These are phyloP conservation scores for Manis crassicaudata DNA, from an alignment of 2,797 vertebrate species.

Conservation along the genomic window DNA sequence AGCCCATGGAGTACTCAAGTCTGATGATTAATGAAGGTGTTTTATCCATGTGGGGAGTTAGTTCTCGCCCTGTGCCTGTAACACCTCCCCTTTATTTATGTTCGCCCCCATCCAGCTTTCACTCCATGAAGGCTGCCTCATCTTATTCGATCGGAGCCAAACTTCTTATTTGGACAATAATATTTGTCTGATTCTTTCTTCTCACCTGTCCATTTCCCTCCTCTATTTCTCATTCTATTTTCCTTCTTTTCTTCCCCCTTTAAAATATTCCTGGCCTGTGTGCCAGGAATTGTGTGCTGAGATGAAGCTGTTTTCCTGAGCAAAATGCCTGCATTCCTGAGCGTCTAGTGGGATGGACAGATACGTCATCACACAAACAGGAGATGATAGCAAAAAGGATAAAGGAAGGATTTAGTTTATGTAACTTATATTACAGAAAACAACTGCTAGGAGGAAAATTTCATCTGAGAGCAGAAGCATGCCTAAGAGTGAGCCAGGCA, in stretches of 20 bases:
- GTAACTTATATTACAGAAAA: neutral
- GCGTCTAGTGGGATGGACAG: too few species aligned
- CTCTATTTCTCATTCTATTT: neutral
- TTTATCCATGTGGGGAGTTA: neutral
- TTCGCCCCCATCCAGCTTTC: too few species aligned
- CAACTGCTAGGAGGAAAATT: accelerated
- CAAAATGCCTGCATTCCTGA: neutral
- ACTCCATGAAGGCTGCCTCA: too few species aligned
- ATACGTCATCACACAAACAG: accelerated
- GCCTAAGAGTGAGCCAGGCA: accelerated
- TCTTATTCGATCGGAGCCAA: neutral
- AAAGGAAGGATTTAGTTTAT: neutral
- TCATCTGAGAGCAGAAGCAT: neutral
- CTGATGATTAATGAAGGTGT: neutral
- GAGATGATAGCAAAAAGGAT: neutral
- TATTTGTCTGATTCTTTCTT: neutral
- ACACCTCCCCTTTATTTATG: neutral
- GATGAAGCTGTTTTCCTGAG: too few species aligned
- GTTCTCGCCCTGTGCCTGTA: too few species aligned
- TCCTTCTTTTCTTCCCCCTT: neutral
- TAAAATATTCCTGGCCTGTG: neutral
- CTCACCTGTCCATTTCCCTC: neutral
- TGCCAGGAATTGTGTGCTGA: neutral
- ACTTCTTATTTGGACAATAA: neutral
- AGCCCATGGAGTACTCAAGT: neutral